phyloP scores from a whole-genome alignment of 35 echinoderm and acorn worm genomes.

The Lytechinus variegatus region DNA sequence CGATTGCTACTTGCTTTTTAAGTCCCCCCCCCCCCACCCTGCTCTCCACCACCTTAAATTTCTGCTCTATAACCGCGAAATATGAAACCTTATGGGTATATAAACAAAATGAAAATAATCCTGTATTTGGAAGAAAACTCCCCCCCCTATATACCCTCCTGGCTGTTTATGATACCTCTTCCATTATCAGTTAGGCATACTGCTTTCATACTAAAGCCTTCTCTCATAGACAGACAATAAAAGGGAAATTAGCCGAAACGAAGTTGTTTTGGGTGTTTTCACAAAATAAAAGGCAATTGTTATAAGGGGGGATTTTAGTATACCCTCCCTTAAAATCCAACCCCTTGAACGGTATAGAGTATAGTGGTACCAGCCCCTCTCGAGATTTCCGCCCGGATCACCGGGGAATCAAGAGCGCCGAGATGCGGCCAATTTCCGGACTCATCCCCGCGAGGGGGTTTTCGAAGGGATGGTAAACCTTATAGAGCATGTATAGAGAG shows the following conservation, averaged over 20 bases:
- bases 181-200: background rate
- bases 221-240: background rate
- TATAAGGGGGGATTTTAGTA: background rate
- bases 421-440: slow-evolving; percentile 8
- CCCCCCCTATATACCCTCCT: background rate
- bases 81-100: no score
- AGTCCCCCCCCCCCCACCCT: no score
- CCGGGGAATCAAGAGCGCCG: slow-evolving; percentile 5
- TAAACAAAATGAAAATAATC: no score
- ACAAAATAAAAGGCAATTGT: background rate
- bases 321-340: no score
- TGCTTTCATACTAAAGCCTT: background rate
- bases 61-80: no score
- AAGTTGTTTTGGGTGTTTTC: slow-evolving; percentile 18
- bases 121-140: background rate
- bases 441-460: background rate
- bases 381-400: background rate
- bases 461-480: background rate
- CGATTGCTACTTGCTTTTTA: no score
- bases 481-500: no score
- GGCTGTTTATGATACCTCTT: background rate
- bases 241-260: background rate
- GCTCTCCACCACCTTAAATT: no score
- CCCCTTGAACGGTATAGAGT: background rate
- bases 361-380: background rate